Percentiles rank a stretch among this genome's conserved stretches.
These are phyloP conservation scores for Phthorimaea operculella DNA, from an alignment of 1,140 invertebrate genomes.

Conservation along the genomic window DNA sequence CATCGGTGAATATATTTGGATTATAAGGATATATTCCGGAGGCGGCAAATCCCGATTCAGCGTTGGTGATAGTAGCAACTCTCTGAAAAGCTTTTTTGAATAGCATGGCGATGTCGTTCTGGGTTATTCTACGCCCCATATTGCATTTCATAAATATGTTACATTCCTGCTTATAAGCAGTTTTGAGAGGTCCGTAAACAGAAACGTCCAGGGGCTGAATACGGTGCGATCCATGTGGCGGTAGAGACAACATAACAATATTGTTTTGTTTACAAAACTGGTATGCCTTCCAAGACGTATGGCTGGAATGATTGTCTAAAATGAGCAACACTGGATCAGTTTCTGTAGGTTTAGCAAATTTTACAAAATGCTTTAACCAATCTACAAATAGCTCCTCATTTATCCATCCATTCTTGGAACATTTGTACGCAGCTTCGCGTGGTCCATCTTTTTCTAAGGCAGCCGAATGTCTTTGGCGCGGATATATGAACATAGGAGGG, in stretches of 20 bases:
- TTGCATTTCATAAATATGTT: slow-evolving; percentile 17
- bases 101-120: slow-evolving; percentile 5
- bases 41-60: background rate
- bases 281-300: slow-evolving; percentile 20
- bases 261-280: slow-evolving; percentile 28
- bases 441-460: slow-evolving; percentile 30
- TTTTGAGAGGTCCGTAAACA: slow-evolving; percentile 11
- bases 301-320: slow-evolving; percentile 37
- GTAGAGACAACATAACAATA: slow-evolving; percentile 42
- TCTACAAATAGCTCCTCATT: slow-evolving; percentile 28
- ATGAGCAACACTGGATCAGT: slow-evolving; percentile 28
- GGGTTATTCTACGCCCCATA: slow-evolving; percentile 11
- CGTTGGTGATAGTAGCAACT: slow-evolving; percentile 4
- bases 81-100: slow-evolving; percentile 5
- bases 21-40: slow-evolving; percentile 7
- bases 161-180: slow-evolving; percentile 12
- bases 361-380: slow-evolving; percentile 45
- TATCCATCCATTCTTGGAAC: slow-evolving; percentile 32
- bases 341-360: slow-evolving; percentile 21
- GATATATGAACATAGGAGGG: slow-evolving; percentile 43
- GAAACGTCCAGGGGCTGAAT: slow-evolving; percentile 54
- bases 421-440: slow-evolving; percentile 25
- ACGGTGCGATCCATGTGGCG: slow-evolving; percentile 39
- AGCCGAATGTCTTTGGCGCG: slow-evolving; percentile 30
- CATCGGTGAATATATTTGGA: slow-evolving; percentile 9